These are phyloP conservation scores for Brachylomia viminalis DNA, from an alignment of 2,888 invertebrate species.

Conservation along the genomic window DNA sequence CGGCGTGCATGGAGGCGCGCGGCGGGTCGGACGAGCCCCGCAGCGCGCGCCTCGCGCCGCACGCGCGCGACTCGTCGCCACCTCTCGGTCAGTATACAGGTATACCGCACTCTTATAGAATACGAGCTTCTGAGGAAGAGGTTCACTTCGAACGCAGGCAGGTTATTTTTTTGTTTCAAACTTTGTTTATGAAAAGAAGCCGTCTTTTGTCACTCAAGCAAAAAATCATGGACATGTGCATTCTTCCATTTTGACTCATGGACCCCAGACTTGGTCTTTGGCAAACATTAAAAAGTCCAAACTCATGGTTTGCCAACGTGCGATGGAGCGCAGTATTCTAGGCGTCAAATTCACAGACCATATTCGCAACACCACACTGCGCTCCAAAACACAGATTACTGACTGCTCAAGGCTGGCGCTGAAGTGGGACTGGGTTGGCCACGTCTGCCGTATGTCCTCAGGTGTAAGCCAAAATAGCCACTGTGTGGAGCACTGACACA, in stretches of 20 bases:
- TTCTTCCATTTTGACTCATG: background rate
- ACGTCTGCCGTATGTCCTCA: background rate
- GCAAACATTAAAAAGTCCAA: background rate
- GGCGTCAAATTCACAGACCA: background rate
- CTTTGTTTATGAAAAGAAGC: background rate
- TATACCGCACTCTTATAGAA: background rate
- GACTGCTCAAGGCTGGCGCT: too few species aligned
- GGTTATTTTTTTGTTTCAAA: background rate
- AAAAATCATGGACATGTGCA: background rate
- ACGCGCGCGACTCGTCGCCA: constrained; percentile 75
- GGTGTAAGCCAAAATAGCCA: background rate
- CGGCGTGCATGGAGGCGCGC: constrained; percentile 81
- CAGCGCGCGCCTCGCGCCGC: constrained; percentile 63
- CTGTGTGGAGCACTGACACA: background rate
- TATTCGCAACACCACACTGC: background rate
- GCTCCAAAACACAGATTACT: background rate
- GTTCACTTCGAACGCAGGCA: background rate
- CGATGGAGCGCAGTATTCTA: background rate
- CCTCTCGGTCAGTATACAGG: constrained; percentile 72
- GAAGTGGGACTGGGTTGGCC: background rate
- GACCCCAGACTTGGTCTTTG: too few species aligned
- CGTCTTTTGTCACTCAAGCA: background rate
- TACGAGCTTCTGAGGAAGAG: too few species aligned
- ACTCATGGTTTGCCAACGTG: too few species aligned
- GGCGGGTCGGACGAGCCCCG: constrained; percentile 71